Conservation (phyloP, 2,888 invertebrate genomes). For the Campoplex capitator region DNA sequence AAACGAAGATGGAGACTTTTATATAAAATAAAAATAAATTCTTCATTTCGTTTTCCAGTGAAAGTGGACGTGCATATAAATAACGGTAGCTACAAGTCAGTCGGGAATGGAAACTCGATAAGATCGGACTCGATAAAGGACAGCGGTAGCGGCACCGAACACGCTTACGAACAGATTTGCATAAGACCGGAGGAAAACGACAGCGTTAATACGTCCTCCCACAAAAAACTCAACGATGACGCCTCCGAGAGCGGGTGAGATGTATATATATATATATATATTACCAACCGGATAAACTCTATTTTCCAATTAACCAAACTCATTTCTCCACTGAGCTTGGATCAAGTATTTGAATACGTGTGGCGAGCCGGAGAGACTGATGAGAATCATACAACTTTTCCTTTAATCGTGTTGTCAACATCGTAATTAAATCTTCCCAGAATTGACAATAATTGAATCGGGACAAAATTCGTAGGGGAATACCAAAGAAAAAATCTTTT, state of each 20-base stretch:
- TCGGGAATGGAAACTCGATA: constrained; percentile 79
- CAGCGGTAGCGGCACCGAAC: constrained; percentile 76
- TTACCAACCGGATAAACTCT: neutral
- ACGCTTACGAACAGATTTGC: constrained; percentile 84
- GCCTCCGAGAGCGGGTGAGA: constrained; percentile 79
- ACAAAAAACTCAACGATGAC: constrained; percentile 78
- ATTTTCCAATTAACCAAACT: neutral
- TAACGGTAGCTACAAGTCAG: constrained; percentile 78
- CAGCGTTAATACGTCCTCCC: constrained; percentile 74
- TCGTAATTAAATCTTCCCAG: neutral
- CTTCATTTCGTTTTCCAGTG: constrained; percentile 85
- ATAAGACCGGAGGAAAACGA: constrained; percentile 78
- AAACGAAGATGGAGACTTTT: constrained; percentile 10
- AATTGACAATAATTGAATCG: neutral
- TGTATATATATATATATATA: no score
- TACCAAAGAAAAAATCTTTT: neutral
- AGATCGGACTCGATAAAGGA: constrained; percentile 79
- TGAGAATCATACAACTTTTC: neutral
- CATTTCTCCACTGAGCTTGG: neutral
- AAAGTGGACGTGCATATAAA: constrained; percentile 93
- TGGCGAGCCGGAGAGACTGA: neutral
- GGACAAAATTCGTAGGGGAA: neutral
- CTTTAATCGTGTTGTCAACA: neutral
- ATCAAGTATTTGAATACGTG: neutral
- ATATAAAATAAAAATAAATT: constrained; percentile 6